Conservation (phyloP, 2,888 invertebrate species). For the Leptinotarsa juncta region DNA sequence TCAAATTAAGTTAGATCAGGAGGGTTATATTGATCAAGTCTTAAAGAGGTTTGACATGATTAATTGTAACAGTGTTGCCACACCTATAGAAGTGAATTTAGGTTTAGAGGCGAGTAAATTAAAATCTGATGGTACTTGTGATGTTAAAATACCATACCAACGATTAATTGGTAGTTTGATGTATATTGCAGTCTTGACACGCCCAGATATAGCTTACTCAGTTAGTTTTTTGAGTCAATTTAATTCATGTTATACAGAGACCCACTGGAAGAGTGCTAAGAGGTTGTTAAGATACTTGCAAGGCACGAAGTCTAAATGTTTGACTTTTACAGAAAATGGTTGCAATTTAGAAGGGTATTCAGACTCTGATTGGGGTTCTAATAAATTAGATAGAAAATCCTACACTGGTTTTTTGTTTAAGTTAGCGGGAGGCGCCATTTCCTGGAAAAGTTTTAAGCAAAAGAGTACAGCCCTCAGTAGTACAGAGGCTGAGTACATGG, state of each 20-base stretch:
- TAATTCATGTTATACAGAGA: constrained; percentile 12
- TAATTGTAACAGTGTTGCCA: constrained; percentile 26
- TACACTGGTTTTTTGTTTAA: constrained; percentile 54
- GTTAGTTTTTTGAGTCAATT: constrained; percentile 39
- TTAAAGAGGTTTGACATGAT: constrained; percentile 32
- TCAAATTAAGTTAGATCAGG: constrained; percentile 39
- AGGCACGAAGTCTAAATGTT: constrained; percentile 24
- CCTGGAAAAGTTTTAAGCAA: constrained; percentile 34
- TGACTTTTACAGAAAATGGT: neutral
- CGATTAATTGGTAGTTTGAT: constrained; percentile 41
- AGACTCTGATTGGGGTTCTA: constrained; percentile 35
- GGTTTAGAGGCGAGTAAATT: too few relatives aligned
- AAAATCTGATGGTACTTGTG: neutral
- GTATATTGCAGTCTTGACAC: constrained; percentile 34
- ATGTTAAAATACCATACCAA: constrained; percentile 34
- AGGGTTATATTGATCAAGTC: constrained; percentile 39
- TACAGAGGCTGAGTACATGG: constrained; percentile 55
- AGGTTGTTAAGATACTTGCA: constrained; percentile 29
- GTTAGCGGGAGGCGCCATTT: constrained; percentile 45
- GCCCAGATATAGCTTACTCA: constrained; percentile 37
- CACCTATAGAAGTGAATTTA: constrained; percentile 28
- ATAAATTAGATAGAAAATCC: constrained; percentile 54
- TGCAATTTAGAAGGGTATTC: neutral
- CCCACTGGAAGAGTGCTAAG: constrained; percentile 6
- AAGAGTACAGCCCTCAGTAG: constrained; percentile 50